Base-by-base conservation (phyloP, 2,797 vertebrate genomes). In the Notamacropus eugenii region DNA sequence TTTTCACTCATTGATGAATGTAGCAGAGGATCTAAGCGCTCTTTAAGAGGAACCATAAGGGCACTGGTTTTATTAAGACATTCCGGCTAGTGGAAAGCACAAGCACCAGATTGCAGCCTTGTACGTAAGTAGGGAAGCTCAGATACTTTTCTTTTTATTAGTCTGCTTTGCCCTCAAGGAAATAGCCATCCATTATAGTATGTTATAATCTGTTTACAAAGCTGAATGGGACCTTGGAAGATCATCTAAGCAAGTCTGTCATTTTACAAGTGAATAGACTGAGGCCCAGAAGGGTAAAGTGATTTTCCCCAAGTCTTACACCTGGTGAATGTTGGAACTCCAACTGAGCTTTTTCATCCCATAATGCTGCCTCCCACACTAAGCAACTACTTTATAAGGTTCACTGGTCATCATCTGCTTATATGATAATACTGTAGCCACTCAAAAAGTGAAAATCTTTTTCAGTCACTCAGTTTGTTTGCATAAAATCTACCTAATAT, bases 41-140 rank as follows among this genome's bases (percentile, higher is more conserved):
- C 46, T 93, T 87, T 95, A 91, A 58, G 40, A 93, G 91, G 92
- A 95, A 96, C 74, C 87, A 54, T 55, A 67, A 11, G 91, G 19
- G 54, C 14, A 93, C 94, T 3, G 90, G 52, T 58, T 34, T 55
- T 52, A 54, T 56, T 27, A 74, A 55, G 74, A 74, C 54, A 95
- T 46, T 34, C 54, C 24, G n/a, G 91, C 40, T 87, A 87, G 24
- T 87, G 74, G 74, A 87, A 87, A 87, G 40, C 74, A 46, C 29
- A 87, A 50, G 67, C 16, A 22, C n/a, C 22, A 22, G 19, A 82
- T 82, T 82, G n/a, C 67, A 46, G 24, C 74, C 74, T 87, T 82
- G 11, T 34, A 14, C 54, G 74, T 92, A 31, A 1, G 56, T 24
- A 93, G 9, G 67, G 91, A 91, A 54, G 54, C n/a, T 59, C 55